Evolutionary conservation across 2,113 vertebrate species (phyloP), one percentile per base, ranked within the genome.

Genomic region (Oceanites oceanicus): DNA sequence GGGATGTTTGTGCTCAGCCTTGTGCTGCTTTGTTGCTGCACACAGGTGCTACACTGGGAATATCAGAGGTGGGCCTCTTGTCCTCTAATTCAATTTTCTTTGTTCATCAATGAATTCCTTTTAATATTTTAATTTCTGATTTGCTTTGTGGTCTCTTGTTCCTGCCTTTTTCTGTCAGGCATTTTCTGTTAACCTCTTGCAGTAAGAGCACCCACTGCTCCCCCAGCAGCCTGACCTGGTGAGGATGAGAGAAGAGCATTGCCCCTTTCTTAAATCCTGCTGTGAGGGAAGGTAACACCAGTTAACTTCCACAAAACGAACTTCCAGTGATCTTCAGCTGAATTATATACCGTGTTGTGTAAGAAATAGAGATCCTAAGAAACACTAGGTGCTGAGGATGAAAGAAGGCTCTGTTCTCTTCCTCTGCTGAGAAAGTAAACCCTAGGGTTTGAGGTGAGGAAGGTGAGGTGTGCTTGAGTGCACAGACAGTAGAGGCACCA

Each of bases 311-410:
- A 20, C 9, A 29, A 80, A 76, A 58, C 3, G 14, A 32, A 21
- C 10, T n/a, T 23, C 4, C 7, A 66, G 45, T 32, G 27, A 44
- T 32, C 44, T 74, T 78, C 50, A 88, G 11, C 20, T 78, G 55
- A 20, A 4, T 18, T 30, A 3, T 9, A 8, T 13, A 44, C 11
- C 4, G 7, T 14, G 2, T 2, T 18, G 13, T 34, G n/a, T 38
- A 22, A 50, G 61, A 66, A 82, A 47, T 0, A 61, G 45, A 56
- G 32, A 22, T 18, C 38, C 38, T 23, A 68, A 42, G 42, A 15
- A 23, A 44, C 10, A 2, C 15, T 55, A 49, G 61, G 22, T 49
- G 13, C 20, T 50, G 45, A 55, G 55, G 32, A 36, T 78, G 49
- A 89, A 73, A 11, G 25, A 59, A 79, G 8, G 25, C 17, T 80